phyloP scores from a whole-genome alignment of 2,113 vertebrate genomes.

The Saguinus imperator region DNA sequence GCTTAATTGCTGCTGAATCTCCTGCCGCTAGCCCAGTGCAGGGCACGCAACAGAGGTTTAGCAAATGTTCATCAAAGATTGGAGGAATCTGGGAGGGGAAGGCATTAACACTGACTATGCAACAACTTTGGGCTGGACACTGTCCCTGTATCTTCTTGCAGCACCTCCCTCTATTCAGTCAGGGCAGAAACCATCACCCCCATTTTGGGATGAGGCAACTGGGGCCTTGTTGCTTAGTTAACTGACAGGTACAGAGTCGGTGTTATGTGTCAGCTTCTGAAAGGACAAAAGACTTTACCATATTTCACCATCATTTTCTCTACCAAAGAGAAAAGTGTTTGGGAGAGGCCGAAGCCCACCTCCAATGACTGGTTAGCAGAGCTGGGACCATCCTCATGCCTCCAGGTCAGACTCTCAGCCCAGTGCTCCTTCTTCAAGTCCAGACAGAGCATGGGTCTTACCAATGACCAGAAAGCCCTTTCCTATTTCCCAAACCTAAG shows the following conservation, averaged over 20 bases:
- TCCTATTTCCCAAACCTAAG: neutral
- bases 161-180: neutral
- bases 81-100: neutral
- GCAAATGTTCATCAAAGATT: neutral
- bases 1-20: neutral
- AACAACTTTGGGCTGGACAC: neutral
- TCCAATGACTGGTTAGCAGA: neutral
- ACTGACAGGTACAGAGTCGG: neutral
- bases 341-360: neutral
- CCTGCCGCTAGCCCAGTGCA: no score
- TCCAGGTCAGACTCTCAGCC: neutral
- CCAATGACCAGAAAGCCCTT: neutral
- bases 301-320: neutral
- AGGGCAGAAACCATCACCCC: neutral
- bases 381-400: neutral
- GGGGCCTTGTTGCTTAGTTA: neutral
- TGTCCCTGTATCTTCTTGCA: neutral
- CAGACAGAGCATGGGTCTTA: rapidly evolving
- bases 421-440: neutral
- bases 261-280: rapidly evolving
- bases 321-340: neutral
- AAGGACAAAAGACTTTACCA: neutral
- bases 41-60: neutral
- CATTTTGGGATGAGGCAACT: neutral
- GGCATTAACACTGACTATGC: neutral